Conservation (phyloP, 2,888 invertebrate genomes). For the Spatulosminthurus flaviceps region DNA sequence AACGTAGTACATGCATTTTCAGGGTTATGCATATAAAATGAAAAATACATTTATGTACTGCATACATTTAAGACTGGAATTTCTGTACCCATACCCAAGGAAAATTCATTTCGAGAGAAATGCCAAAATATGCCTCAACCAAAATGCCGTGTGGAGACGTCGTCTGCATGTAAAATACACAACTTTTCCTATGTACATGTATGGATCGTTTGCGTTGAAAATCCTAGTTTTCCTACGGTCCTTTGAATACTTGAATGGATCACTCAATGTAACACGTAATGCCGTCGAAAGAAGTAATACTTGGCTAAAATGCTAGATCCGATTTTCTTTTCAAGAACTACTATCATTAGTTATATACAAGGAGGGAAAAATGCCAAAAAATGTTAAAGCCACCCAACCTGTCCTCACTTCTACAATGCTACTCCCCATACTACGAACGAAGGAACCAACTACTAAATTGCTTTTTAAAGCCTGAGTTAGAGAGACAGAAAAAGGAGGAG, state of each 20-base stretch:
- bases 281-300: conserved; percentile 14
- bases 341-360: conserved; percentile 18
- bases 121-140: background rate
- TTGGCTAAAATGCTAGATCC: conserved; percentile 12
- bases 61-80: too few relatives aligned
- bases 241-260: conserved; percentile 5
- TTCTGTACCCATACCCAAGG: background rate
- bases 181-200: background rate
- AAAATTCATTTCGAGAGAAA: conserved; percentile 4
- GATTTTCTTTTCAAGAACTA: conserved; percentile 18
- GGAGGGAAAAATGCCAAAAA: conserved; percentile 13
- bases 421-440: background rate
- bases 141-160: background rate
- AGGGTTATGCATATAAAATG: too few relatives aligned
- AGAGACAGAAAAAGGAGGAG: background rate
- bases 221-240: background rate
- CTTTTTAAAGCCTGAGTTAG: background rate
- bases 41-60: too few relatives aligned
- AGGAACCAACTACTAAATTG: too few relatives aligned
- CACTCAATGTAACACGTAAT: conserved; percentile 3
- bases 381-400: background rate
- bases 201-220: background rate
- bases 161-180: background rate
- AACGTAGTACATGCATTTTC: too few relatives aligned
- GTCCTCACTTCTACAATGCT: background rate